A percentile compares a stretch with the other conserved stretches of the same genome.
phyloP scores from a whole-genome alignment of 2,797 vertebrate species.

The Vipera ursinii region DNA sequence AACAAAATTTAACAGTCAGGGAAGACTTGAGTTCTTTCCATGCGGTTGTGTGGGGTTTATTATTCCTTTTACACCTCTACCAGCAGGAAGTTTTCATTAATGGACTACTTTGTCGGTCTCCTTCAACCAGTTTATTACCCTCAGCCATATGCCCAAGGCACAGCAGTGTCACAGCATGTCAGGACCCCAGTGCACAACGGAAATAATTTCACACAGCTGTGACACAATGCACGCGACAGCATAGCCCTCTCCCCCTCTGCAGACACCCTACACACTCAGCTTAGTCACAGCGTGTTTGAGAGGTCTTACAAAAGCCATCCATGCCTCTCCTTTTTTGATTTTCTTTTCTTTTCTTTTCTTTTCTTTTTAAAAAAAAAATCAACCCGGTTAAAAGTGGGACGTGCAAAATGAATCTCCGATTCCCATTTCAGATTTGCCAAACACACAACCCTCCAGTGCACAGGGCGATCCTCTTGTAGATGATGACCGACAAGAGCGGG shows the following conservation, averaged over 20 bases:
- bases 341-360: background rate
- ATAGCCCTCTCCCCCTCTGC: background rate
- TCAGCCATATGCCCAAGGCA: background rate
- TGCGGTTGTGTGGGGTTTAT: background rate
- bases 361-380: too few relatives aligned
- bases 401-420: background rate
- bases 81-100: background rate
- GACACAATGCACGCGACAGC: background rate
- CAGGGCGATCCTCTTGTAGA: background rate
- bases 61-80: background rate
- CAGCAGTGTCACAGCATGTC: background rate
- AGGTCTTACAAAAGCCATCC: background rate
- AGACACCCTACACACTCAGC: background rate
- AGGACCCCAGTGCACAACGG: background rate
- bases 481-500: background rate
- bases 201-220: background rate
- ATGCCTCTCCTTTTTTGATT: background rate
- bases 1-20: background rate
- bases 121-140: background rate
- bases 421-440: background rate
- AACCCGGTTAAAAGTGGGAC: background rate
- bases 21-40: background rate
- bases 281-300: rapidly evolving
- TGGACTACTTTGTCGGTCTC: background rate
- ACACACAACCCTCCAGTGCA: background rate